Conservation (phyloP, 2,888 invertebrate genomes). For the Rotaria socialis region DNA sequence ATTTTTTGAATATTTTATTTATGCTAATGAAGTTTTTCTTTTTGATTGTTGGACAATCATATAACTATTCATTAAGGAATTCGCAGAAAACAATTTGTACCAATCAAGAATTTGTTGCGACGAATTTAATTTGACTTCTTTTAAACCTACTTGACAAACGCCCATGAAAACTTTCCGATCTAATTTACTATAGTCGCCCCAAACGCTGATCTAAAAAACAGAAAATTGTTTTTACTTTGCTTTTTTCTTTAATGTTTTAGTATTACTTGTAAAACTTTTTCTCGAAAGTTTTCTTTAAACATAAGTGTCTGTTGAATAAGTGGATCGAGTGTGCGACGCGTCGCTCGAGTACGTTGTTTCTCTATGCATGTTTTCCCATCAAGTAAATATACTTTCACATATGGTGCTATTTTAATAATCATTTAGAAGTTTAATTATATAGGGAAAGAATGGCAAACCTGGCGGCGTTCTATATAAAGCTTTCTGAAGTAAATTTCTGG, state of each 20-base stretch:
- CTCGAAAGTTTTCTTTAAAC: conserved; percentile 86
- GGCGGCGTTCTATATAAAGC: conserved; percentile 68
- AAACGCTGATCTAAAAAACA: conserved; percentile 76
- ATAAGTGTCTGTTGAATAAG: conserved; percentile 91
- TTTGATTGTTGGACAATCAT: conserved; percentile 31
- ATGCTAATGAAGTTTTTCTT: not conserved
- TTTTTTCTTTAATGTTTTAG: too few species aligned
- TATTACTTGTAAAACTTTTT: conserved; percentile 86
- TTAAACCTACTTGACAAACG: conserved; percentile 95
- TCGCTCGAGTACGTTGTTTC: conserved; percentile 91
- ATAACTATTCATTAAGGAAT: conserved; percentile 43
- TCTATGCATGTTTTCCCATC: conserved; percentile 94
- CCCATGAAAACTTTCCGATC: conserved; percentile 99
- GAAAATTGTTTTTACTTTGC: not conserved
- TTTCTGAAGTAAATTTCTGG: conserved; percentile 84
- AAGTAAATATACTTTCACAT: conserved; percentile 96
- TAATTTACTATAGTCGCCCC: conserved; percentile 98
- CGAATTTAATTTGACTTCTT: conserved; percentile 68
- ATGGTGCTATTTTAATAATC: conserved; percentile 70
- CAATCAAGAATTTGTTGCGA: conserved; percentile 30
- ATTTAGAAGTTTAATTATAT: not conserved
- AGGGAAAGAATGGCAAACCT: conserved; percentile 59
- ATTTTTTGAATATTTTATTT: not conserved
- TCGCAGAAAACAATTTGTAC: conserved; percentile 44
- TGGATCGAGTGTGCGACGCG: conserved; percentile 88